A percentile compares a stretch with the other conserved stretches of the same genome.
phyloP scores from a whole-genome alignment of 2,113 vertebrate species.

The Leuciscus idus region DNA sequence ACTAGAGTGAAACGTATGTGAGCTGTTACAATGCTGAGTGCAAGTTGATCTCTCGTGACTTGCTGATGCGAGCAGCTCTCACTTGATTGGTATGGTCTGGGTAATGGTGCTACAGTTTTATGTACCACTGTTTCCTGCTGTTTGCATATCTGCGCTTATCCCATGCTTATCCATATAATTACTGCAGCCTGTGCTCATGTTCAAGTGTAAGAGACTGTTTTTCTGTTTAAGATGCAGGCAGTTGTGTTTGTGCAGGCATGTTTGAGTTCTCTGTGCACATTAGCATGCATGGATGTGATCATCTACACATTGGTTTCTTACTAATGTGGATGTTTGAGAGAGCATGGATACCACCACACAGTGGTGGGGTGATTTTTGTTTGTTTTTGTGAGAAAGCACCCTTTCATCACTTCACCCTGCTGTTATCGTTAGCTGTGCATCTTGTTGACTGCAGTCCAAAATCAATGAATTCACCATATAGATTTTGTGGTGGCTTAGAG shows the following conservation, averaged over 20 bases:
- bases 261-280: neutral
- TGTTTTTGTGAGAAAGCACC: slow-evolving; percentile 4
- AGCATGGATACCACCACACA: slow-evolving; percentile 1
- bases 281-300: slow-evolving; percentile 1
- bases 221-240: neutral
- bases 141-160: slow-evolving; percentile 35
- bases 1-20: slow-evolving; percentile 3
- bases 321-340: neutral
- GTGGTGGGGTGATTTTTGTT: neutral
- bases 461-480: slow-evolving; percentile 52
- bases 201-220: neutral
- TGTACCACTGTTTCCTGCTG: slow-evolving; percentile 42
- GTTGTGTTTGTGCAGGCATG: neutral
- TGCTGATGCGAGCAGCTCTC: slow-evolving; percentile 38
- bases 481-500: slow-evolving; percentile 47
- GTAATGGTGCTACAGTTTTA: slow-evolving; percentile 41
- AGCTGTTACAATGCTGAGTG: neutral
- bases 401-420: neutral
- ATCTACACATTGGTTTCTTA: neutral
- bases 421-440: slow-evolving; percentile 39
- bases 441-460: slow-evolving; percentile 49
- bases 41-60: slow-evolving; percentile 33
- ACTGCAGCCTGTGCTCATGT: neutral
- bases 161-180: slow-evolving; percentile 38
- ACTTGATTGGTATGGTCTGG: slow-evolving; percentile 43